Evolutionary conservation across 1,140 invertebrate species (phyloP).

Genomic region (Globodera rostochiensis): DNA sequence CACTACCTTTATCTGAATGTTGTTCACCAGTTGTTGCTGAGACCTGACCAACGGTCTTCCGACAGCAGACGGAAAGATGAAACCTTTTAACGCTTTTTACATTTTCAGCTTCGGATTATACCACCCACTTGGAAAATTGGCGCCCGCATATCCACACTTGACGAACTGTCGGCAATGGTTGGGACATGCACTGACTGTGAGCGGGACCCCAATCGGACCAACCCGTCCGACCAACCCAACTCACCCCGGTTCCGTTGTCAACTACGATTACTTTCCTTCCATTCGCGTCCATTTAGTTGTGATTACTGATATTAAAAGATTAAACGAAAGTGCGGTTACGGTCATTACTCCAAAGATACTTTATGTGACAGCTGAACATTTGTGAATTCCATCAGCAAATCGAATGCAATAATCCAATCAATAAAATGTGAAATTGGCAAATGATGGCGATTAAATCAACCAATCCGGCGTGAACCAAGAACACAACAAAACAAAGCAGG

Average conservation of each 20-base stretch:
- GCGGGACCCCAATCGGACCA: neutral
- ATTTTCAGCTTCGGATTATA: neutral
- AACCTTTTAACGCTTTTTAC: conserved; percentile 54
- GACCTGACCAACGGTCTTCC: conserved; percentile 96
- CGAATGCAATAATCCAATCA: neutral
- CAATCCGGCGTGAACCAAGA: neutral
- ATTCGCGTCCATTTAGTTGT: conserved; percentile 7
- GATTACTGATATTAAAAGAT: neutral
- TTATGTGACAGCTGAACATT: neutral
- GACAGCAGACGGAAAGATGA: conserved; percentile 98
- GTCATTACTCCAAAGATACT: neutral
- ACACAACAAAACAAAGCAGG: neutral
- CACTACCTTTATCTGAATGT: conserved; percentile 94
- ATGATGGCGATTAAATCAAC: neutral
- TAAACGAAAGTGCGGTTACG: neutral
- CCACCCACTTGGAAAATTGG: conserved; percentile 85
- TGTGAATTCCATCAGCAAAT: neutral
- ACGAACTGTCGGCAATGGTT: conserved; percentile 80
- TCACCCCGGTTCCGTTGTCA: conserved; percentile 63
- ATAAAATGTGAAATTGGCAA: no score
- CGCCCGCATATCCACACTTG: conserved; percentile 98
- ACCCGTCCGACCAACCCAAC: conserved; percentile 18
- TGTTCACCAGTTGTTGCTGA: conserved; percentile 93
- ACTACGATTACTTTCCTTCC: conserved; percentile 58
- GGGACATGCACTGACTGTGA: neutral